Base-by-base conservation (phyloP, 2,888 invertebrate species). In the Nesidiocoris tenuis region DNA sequence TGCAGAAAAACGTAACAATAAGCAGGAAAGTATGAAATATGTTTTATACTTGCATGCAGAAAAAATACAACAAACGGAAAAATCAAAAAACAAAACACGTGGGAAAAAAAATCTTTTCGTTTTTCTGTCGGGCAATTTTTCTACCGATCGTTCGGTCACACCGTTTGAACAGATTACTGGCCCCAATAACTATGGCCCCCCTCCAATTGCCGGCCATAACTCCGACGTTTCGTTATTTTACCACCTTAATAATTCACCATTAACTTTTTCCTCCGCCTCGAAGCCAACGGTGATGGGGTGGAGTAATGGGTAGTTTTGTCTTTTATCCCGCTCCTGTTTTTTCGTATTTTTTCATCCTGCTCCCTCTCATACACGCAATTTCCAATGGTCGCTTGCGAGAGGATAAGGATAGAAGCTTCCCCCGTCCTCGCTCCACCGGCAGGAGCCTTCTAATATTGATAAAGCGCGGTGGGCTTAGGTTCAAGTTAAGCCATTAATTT, bases 401-500 rank as follows among this genome's bases (percentile, higher is more conserved):
- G n/a, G n/a, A n/a, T n/a, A n/a, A 39, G 39, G 39, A 39, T 3
- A 39, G 12, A 39, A 39, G 3, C 12, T 39, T 39, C 39, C 39
- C 12, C 12, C 39, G 39, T 39, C 39, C 12, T 39, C 39, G 39
- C 39, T 39, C 12, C 39, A 7, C 12, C 39, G 39, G 39, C 12
- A 39, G 39, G 39, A 39, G 70, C 39, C 72, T 72, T 72, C 72
- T 72, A 72, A 72, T 72, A 72, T 72, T 72, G 72, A 72, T 72
- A 72, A 72, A 72, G 72, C 72, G 72, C 22, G 61, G 72, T 72
- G 61, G 72, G 72, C 63, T 72, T 72, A 72, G 72, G 72, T 61
- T 61, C 72, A 72, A 72, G 72, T 72, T 72, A 72, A 72, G 63
- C 72, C 72, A 72, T 72, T 72, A 72, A 72, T 72, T 72, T 72